phyloP scores from a whole-genome alignment of 2,888 invertebrate genomes.

The Eurois occulta region DNA sequence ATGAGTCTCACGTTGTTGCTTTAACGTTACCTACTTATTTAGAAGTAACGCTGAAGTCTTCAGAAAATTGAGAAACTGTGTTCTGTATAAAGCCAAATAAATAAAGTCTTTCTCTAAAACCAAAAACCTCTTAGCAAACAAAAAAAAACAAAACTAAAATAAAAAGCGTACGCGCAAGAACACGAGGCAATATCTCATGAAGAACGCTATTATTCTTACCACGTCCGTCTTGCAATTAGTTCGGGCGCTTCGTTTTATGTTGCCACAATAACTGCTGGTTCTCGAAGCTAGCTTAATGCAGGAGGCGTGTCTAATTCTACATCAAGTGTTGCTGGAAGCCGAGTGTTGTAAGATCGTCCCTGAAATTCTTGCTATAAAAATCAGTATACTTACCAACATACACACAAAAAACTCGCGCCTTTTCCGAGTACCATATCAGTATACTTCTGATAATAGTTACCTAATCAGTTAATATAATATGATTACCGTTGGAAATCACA shows the following conservation, averaged over 20 bases:
- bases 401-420: neutral
- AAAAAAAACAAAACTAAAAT: constrained; percentile 42
- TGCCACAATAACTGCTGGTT: constrained; percentile 69
- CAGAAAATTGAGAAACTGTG: neutral
- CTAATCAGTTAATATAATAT: neutral
- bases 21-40: neutral
- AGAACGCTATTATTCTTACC: constrained; percentile 76
- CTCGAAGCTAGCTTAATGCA: constrained; percentile 72
- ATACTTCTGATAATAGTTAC: neutral
- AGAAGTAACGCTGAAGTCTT: neutral
- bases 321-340: constrained; percentile 70
- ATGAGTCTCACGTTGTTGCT: neutral
- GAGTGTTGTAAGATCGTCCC: neutral
- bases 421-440: neutral
- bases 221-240: constrained; percentile 79
- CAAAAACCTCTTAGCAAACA: constrained; percentile 34
- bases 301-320: constrained; percentile 76
- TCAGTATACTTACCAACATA: neutral
- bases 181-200: constrained; percentile 69
- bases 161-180: constrained; percentile 61
- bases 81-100: constrained; percentile 2
- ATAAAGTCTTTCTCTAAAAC: neutral
- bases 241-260: constrained; percentile 71
- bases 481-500: neutral
- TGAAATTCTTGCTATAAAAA: neutral